Conservation (phyloP, 2,888 invertebrate genomes). For the Bedellia somnulentella region DNA sequence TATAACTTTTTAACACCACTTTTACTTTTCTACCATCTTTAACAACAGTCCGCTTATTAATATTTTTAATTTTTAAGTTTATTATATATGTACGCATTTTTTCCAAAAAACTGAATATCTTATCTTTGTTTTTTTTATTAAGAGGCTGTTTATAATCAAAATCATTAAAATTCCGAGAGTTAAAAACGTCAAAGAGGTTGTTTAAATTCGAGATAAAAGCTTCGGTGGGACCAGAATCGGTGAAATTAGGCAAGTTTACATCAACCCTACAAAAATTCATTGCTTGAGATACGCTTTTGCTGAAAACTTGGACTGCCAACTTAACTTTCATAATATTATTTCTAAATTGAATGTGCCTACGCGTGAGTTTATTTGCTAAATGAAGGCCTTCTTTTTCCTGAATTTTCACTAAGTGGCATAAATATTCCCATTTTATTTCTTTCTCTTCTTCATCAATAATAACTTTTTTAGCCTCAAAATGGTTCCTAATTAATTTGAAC, state of each 20-base stretch:
- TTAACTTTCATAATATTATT: conserved; percentile 12
- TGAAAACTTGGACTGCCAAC: conserved; percentile 10
- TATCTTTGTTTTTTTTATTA: neutral
- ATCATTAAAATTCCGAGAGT: conserved; percentile 6
- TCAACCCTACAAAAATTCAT: conserved; percentile 8
- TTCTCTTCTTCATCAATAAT: conserved; percentile 3
- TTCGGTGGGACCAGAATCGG: conserved; percentile 6
- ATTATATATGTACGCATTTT: conserved; percentile 7
- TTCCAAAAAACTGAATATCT: conserved; percentile 1
- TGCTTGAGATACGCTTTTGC: conserved; percentile 6
- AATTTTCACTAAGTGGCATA: conserved; percentile 1
- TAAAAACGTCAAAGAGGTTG: conserved; percentile 10
- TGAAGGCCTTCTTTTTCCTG: conserved; percentile 3
- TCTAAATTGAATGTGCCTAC: conserved; percentile 9
- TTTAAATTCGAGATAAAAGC: conserved; percentile 9
- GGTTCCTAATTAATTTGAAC: neutral
- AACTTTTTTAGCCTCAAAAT: conserved; percentile 1
- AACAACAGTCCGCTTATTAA: conserved; percentile 5
- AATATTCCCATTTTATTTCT: conserved; percentile 4
- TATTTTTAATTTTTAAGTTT: conserved; percentile 6
- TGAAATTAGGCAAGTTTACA: conserved; percentile 2
- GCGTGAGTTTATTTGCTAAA: conserved; percentile 5
- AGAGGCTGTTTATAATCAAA: conserved; percentile 4
- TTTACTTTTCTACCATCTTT: conserved; percentile 1
- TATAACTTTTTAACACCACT: conserved; percentile 7